Evolutionary conservation across 2,797 vertebrate genomes (phyloP).

Genomic region (Enteromius afrohamiltoni): DNA sequence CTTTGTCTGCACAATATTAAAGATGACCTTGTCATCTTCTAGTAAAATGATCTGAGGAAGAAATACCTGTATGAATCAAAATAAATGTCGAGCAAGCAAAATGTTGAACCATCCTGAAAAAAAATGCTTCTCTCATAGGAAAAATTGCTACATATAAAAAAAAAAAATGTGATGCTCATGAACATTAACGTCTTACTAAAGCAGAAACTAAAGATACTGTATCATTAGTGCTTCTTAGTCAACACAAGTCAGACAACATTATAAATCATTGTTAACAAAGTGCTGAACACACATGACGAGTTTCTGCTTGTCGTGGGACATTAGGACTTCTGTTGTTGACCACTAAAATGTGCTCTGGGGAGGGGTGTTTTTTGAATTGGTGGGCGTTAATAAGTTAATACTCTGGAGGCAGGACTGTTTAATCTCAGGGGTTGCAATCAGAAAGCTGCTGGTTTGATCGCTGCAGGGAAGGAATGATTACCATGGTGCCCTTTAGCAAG

Average conservation of each 20-base stretch:
- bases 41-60: conserved; percentile 3
- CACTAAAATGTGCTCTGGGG: conserved; percentile 11
- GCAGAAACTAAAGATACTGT: conserved; percentile 49
- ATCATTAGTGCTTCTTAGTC: conserved; percentile 58
- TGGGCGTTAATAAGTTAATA: neutral
- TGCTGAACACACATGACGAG: conserved; percentile 41
- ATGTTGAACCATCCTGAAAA: conserved; percentile 39
- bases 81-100: conserved; percentile 50
- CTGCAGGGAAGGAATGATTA: neutral
- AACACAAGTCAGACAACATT: conserved; percentile 54
- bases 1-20: conserved; percentile 45
- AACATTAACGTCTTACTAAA: conserved; percentile 49
- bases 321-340: conserved; percentile 8
- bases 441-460: conserved; percentile 18
- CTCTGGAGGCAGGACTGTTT: neutral
- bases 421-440: neutral
- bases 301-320: conserved; percentile 1
- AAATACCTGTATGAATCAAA: conserved; percentile 47
- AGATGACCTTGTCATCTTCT: conserved; percentile 49
- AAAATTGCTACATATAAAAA: conserved; percentile 22
- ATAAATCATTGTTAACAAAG: conserved; percentile 56
- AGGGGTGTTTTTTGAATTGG: neutral
- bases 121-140: conserved; percentile 47
- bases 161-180: conserved; percentile 48
- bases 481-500: conserved; percentile 11